Evolutionary conservation across 1,140 invertebrate species (phyloP).

Genomic region (Aphidius gifuensis): DNA sequence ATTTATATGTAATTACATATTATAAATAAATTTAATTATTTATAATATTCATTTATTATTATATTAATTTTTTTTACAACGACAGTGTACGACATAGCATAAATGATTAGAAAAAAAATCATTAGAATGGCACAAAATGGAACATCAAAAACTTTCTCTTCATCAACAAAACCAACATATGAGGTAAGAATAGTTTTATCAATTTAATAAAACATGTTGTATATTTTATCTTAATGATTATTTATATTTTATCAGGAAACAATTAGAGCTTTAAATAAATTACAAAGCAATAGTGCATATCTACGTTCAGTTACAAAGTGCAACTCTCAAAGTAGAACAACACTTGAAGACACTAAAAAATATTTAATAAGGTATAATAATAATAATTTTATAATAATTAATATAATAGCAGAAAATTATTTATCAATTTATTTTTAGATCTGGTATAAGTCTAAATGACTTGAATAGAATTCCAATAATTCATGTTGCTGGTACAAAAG

Average conservation of each 20-base stretch:
- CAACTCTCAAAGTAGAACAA: conserved; percentile 31
- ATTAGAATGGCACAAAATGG: too few relatives aligned
- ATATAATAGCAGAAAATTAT: background rate
- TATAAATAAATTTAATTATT: too few relatives aligned
- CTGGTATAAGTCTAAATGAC: conserved; percentile 63
- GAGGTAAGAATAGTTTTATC: background rate
- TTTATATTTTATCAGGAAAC: conserved; percentile 60
- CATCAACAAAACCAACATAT: conserved; percentile 5
- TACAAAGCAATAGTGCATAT: conserved; percentile 68
- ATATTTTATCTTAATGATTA: conserved; percentile 4
- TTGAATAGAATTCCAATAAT: conserved; percentile 78
- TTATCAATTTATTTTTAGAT: conserved; percentile 43
- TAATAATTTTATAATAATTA: conserved; percentile 15
- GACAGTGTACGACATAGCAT: too few relatives aligned
- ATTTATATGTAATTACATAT: too few relatives aligned
- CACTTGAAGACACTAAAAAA: conserved; percentile 52
- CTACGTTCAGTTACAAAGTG: conserved; percentile 27
- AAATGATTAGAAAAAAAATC: too few relatives aligned
- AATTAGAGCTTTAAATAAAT: conserved; percentile 61
- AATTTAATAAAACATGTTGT: background rate
- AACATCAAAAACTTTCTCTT: too few relatives aligned
- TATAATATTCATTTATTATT: too few relatives aligned
- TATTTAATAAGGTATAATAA: conserved; percentile 56
- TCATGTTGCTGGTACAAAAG: conserved; percentile 95
- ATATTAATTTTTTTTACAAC: too few relatives aligned